Base-by-base conservation (phyloP, 2,113 vertebrate genomes). In the Terrapene triunguis region DNA sequence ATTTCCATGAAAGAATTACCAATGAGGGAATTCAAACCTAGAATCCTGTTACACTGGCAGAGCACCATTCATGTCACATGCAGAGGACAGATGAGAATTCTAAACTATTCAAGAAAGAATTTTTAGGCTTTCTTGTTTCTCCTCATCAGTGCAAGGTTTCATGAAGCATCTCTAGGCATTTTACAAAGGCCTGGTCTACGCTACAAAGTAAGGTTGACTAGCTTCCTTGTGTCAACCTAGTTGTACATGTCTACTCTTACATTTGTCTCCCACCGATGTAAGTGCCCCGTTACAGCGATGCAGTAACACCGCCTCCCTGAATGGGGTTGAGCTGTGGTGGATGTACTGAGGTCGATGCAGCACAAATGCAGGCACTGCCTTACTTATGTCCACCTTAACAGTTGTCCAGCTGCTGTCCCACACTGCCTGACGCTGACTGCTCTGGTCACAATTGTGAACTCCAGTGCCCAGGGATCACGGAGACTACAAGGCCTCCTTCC, bases 1-100 rank as follows among this genome's bases (percentile, higher is more conserved):
- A 90, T 94, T 97, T 96, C 96, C 95, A 95, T 95, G 92, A 92
- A 84, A 88, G 94, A 94, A 95, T 95, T 90, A 94, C 93, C 89
- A 76, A 24, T 92, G 94, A 51, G 83, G 94, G 88, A 83, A 93
- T 85, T 83, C 87, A 74, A 95, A 92, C 72, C 53, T 74, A 38
- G 47, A 94, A 62, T 96, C 84, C 80, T 81, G 50, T 95, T 93
- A 92, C 93, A 29, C 44, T 50, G 85, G 87, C 92, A 88, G 62
- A 50, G 51, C 69, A 69, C 72, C 92, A 55, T 35, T 87, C 94
- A 92, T 93, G 47, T 51, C 82, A 80, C 32, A 4, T 32, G 82
- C 84, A 91, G 65, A 59, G 65, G 59, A 80, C 89, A 22, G 47
- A 88, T 25, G 47, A 88, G 76, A 80, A 88, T 86, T 88, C 53